Evolutionary conservation across 2,113 vertebrate species (phyloP).

Genomic region (Sinocyclocheilus rhinocerous): DNA sequence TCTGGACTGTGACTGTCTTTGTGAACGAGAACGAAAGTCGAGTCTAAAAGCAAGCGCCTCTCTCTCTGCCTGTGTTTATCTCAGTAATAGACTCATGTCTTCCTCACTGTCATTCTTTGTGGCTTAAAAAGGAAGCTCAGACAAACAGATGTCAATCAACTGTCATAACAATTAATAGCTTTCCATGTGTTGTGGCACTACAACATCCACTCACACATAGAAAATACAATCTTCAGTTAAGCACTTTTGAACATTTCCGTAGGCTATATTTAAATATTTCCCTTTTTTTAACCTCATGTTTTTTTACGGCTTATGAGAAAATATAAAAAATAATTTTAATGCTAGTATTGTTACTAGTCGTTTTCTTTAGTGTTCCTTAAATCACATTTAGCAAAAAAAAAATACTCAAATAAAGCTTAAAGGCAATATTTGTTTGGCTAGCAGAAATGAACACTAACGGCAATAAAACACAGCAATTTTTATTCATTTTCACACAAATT

Average conservation of each 20-base stretch:
- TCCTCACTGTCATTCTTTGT: slow-evolving; percentile 7
- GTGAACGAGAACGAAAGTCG: slow-evolving; percentile 18
- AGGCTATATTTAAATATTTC: no score
- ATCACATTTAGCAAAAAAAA: neutral
- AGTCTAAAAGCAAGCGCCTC: neutral
- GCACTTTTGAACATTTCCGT: no score
- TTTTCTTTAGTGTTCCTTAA: no score
- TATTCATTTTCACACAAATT: no score
- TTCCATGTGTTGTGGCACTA: no score
- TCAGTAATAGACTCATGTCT: neutral
- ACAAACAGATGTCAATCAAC: neutral
- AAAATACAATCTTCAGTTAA: neutral
- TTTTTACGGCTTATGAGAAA: no score
- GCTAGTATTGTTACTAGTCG: no score
- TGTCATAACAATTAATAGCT: neutral
- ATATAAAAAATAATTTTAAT: no score
- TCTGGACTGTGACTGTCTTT: slow-evolving; percentile 27
- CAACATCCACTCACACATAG: neutral
- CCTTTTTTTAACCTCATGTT: no score
- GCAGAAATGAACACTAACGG: neutral
- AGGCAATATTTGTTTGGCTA: no score
- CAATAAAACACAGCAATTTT: no score
- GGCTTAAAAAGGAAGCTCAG: neutral
- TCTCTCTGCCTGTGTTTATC: neutral
- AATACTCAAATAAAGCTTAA: neutral